Evolutionary conservation across 1,140 invertebrate species (phyloP).

Genomic region (Acyrthosiphon pisum): DNA sequence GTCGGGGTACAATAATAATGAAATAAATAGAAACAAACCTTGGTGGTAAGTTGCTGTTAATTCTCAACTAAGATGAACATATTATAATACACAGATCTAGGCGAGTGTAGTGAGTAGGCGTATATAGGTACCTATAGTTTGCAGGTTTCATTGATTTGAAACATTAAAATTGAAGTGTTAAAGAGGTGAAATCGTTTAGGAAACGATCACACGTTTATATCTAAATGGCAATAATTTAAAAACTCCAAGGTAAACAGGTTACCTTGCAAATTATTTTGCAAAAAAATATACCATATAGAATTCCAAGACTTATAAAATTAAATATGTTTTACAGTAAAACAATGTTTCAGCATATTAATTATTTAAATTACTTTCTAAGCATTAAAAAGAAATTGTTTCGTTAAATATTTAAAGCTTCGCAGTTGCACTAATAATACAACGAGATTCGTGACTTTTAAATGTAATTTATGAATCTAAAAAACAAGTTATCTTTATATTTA

Average conservation of each 20-base stretch:
- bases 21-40: neutral
- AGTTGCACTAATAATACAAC: too few relatives aligned
- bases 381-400: neutral
- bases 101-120: neutral
- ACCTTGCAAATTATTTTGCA: neutral
- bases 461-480: too few relatives aligned
- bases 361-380: neutral
- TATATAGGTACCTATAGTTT: neutral
- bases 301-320: neutral
- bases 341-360: neutral
- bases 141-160: neutral
- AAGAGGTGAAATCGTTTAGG: neutral
- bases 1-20: neutral
- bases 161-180: neutral
- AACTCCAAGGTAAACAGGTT: neutral
- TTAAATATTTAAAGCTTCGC: neutral
- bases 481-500: neutral
- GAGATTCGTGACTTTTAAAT: too few relatives aligned
- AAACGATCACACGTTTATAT: neutral
- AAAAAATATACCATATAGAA: neutral
- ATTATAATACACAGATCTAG: neutral
- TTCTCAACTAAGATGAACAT: neutral
- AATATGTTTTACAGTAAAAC: neutral
- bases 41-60: neutral
- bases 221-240: neutral